These are phyloP conservation scores for Agapornis roseicollis DNA, from an alignment of 2,113 vertebrate species.

Conservation along the genomic window DNA sequence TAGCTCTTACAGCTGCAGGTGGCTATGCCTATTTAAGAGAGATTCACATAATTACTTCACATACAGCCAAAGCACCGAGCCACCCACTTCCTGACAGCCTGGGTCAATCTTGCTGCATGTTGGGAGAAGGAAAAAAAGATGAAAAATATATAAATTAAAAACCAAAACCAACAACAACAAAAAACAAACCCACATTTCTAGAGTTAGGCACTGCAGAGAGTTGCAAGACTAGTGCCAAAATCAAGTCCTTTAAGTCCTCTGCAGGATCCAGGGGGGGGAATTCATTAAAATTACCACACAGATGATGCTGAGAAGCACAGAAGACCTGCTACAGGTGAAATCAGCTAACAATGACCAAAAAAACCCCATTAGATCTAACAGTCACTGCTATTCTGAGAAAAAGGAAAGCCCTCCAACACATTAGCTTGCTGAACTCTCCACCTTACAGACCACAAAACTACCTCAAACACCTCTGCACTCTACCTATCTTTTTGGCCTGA, in stretches of 20 bases:
- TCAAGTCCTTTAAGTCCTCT: not conserved
- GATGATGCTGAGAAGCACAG: not conserved
- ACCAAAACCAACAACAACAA: too few species aligned
- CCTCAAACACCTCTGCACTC: not conserved
- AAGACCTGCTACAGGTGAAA: not conserved
- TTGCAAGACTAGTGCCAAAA: not conserved
- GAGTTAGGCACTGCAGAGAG: not conserved
- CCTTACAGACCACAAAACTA: not conserved
- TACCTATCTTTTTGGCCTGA: not conserved
- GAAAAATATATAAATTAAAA: not conserved
- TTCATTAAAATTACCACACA: not conserved
- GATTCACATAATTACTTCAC: not conserved
- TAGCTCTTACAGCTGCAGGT: not conserved
- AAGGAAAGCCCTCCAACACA: not conserved
- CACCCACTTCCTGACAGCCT: not conserved
- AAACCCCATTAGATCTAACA: not conserved
- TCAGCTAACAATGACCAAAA: not conserved
- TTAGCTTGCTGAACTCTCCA: not conserved
- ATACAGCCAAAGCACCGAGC: not conserved
- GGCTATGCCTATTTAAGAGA: not conserved
- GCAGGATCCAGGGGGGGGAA: rapidly evolving
- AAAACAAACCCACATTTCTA: not conserved
- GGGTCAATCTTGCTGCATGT: not conserved
- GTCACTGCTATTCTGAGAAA: not conserved
- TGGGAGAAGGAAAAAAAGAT: not conserved